Base-by-base conservation (phyloP, 1,140 invertebrate species). In the Cotesia chilonis region DNA sequence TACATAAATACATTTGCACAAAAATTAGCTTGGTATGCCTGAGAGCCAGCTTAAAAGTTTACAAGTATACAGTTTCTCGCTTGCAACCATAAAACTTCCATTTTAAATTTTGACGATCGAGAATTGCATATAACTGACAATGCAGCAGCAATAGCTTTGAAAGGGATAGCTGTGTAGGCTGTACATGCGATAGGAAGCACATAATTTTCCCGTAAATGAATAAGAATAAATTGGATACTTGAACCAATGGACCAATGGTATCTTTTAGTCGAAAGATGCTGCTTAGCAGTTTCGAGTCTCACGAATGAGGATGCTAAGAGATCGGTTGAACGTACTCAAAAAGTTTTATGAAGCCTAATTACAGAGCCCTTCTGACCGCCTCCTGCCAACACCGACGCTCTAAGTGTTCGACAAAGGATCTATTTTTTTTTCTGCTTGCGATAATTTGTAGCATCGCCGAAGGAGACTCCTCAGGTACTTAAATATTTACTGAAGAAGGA, bases 271-370 rank as follows among this genome's bases (percentile, higher is more conserved):
- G 9, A 14, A 17, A 59, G 57, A 28, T 20, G 9, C 57, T 59
- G 17, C n/a, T n/a, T 7, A 20, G 57, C 57, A 47, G 20, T 59
- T 28, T 59, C 17, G 9, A 47, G 20, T 59, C 57, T 59, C 17
- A 28, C 57, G 57, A 59, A 59, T 59, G 57, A 59, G 14, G 57
- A 59, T 41, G 41, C 57, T 12, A 35, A 71, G 55, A 70, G 61
- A 70, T 60, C 68, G 67, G 68, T 68, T 51, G 55, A 70, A 60
- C n/a, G 52, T 14, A n/a, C 67, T n/a, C 54, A 55, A 12, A 38
- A 57, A 67, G 59, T 87, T 87, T 86, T 87, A 87, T 78, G 84
- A 85, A 85, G 77, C 80, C 80, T 86, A 86, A 87, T 87, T 86
- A 87, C 84, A 87, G 85, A 85, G 82, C 76, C 74, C 77, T 77